Evolutionary conservation across 2,888 invertebrate genomes (phyloP), one percentile per base, ranked within the genome.

Genomic region (Pollenia labialis): DNA sequence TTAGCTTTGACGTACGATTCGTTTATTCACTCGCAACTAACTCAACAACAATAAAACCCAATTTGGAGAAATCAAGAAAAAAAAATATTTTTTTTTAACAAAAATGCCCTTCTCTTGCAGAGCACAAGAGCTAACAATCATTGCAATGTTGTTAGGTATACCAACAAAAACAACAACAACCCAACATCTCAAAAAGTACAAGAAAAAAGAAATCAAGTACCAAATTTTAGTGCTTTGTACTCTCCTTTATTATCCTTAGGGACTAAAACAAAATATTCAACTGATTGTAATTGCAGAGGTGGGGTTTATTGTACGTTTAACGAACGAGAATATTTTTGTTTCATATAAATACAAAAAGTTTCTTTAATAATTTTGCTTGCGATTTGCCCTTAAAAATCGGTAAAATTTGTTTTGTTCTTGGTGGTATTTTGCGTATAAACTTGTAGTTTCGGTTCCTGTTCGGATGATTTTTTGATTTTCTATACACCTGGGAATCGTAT

Each of bases 401-500:
- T 72, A 54, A 42, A 14, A 44, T 58, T 56, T 71, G 66, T 58
- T 10, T 69, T 75, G 4, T 68, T 66, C 23, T 1, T 64, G 0
- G 62, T 69, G 12, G 14, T 58, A 74, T 79, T 85, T 80, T 85
- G 74, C 68, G 50, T 81, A 75, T 71, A 75, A 40, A 80, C 23
- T 66, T 84, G 74, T 74, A 56, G 71, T 84, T 84, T 83, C 32
- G 69, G 48, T 84, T 87, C 77, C 87, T 87, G 84, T 85, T 88
- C 88, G 90, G 85, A 88, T 90, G 90, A 90, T 90, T 91, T 92
- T 92, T 92, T 92, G 92, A 92, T 92, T 92, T 92, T 92, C 91
- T 89, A 92, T 92, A 91, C 92, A 92, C 92, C 92, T 92, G 92
- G 92, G 92, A 92, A 88, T 89, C 74, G 56, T 44, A 81, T 72